Evolutionary conservation across 2,113 vertebrate species (phyloP).

Genomic region (Scolopax mira): DNA sequence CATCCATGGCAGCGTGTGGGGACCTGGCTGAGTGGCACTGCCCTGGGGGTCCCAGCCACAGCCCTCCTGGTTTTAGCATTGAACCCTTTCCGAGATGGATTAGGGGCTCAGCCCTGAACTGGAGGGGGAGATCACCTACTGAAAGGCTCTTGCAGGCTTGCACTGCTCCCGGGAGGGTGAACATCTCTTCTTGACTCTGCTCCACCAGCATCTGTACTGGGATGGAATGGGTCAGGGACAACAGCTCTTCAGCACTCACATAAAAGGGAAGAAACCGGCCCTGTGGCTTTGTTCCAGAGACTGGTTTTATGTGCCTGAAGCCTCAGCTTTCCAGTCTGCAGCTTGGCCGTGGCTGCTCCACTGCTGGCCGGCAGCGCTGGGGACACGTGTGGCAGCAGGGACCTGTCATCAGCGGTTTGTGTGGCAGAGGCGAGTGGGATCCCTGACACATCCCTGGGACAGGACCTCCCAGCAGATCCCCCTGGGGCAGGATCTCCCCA

Average conservation of each 20-base stretch:
- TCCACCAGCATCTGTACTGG: not conserved
- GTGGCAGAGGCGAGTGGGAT: no score
- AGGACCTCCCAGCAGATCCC: no score
- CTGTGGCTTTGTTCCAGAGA: not conserved
- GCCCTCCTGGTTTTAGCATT: not conserved
- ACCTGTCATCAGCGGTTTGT: rapidly evolving
- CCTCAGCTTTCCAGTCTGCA: not conserved
- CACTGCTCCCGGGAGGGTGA: not conserved
- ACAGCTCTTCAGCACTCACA: rapidly evolving
- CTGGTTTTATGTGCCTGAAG: not conserved
- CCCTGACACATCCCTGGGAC: no score
- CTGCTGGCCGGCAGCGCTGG: not conserved
- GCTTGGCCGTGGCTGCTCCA: not conserved
- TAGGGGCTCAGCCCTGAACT: not conserved
- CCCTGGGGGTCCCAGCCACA: not conserved
- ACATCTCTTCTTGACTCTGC: not conserved
- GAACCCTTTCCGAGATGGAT: not conserved
- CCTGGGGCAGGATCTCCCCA: no score
- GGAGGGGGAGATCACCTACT: not conserved
- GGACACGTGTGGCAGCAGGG: not conserved
- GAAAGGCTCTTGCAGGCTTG: not conserved
- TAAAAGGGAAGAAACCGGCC: not conserved
- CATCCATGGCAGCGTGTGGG: not conserved
- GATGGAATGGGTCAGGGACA: not conserved
- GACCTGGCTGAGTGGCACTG: not conserved